A percentile compares a stretch with the other conserved stretches of the same genome.
phyloP scores from a whole-genome alignment of 2,888 invertebrate species.

The Cheilosia variabilis region DNA sequence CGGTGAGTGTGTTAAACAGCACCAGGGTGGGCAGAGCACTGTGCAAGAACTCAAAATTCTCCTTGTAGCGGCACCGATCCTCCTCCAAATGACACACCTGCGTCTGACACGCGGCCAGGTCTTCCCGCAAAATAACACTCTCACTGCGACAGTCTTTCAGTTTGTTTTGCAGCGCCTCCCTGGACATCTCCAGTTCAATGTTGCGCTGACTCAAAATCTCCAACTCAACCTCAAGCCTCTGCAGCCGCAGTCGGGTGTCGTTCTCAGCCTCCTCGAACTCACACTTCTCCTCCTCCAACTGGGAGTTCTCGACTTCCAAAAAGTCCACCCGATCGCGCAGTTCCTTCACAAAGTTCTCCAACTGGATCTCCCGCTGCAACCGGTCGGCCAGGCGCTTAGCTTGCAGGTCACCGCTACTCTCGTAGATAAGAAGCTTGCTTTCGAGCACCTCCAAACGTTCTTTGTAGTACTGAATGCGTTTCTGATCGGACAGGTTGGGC shows the following conservation, averaged over 20 bases:
- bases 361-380: constrained; percentile 86
- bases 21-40: constrained; percentile 79
- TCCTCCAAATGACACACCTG: constrained; percentile 81
- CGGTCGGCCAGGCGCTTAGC: constrained; percentile 86
- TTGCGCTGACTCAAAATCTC: constrained; percentile 85
- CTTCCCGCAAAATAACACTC: constrained; percentile 81
- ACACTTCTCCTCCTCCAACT: constrained; percentile 89
- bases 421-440: constrained; percentile 87
- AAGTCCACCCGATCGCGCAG: constrained; percentile 85
- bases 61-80: constrained; percentile 82
- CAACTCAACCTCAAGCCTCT: constrained; percentile 87
- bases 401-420: constrained; percentile 87
- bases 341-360: constrained; percentile 84
- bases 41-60: constrained; percentile 80
- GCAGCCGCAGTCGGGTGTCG: constrained; percentile 85
- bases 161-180: constrained; percentile 86
- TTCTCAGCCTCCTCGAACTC: constrained; percentile 91
- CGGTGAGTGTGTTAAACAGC: constrained; percentile 76
- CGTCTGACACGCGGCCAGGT: constrained; percentile 80
- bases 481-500: constrained; percentile 83
- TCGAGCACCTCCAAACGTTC: constrained; percentile 87
- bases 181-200: constrained; percentile 85
- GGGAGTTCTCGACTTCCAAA: constrained; percentile 87
- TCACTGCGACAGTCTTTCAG: constrained; percentile 84
- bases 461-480: constrained; percentile 87